phyloP scores from a whole-genome alignment of 2,888 invertebrate species.

The Oasisia sp. region DNA sequence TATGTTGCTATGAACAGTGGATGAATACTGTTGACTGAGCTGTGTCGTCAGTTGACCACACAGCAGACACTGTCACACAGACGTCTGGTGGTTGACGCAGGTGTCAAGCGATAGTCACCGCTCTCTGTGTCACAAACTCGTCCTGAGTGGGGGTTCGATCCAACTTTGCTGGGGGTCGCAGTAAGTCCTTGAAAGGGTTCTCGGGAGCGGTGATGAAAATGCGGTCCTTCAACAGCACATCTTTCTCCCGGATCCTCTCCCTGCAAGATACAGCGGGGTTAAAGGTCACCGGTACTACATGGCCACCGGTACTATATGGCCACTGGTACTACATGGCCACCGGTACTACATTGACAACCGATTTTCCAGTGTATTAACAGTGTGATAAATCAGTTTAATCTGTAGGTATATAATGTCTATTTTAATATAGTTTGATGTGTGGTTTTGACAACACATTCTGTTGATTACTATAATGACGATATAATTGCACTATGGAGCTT shows the following conservation, averaged over 20 bases:
- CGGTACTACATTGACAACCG: not conserved
- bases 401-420: not conserved
- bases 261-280: conserved; percentile 43
- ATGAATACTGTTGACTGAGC: not conserved
- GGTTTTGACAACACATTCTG: no score
- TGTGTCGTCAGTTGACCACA: not conserved
- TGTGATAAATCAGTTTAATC: not conserved
- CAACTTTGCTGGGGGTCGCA: conserved; percentile 25
- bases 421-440: not conserved
- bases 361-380: not conserved
- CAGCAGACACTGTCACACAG: not conserved
- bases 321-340: not conserved
- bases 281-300: not conserved
- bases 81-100: not conserved
- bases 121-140: conserved; percentile 25
- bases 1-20: not conserved
- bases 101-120: conserved; percentile 24
- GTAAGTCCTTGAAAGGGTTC: conserved; percentile 40
- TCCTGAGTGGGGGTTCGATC: not conserved
- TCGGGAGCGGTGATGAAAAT: conserved; percentile 55
- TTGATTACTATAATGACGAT: no score
- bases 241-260: conserved; percentile 58
- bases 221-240: conserved; percentile 53
- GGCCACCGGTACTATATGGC: not conserved
- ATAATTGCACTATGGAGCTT: no score